A percentile compares a stretch with the other conserved stretches of the same genome.
These are phyloP conservation scores for Liasis olivaceus DNA, from an alignment of 2,797 vertebrate species.

Conservation along the genomic window DNA sequence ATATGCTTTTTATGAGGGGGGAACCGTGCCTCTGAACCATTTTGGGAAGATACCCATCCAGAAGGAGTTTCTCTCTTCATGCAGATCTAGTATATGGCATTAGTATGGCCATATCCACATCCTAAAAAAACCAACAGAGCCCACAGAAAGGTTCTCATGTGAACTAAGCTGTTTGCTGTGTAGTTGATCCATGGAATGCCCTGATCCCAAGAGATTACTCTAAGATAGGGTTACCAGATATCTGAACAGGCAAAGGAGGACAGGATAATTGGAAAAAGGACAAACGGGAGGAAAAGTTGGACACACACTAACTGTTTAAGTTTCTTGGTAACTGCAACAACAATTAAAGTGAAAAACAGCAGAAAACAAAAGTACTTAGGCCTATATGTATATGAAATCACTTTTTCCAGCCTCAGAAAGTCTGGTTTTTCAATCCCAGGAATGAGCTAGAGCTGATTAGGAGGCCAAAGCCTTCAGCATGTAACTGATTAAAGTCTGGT, in stretches of 20 bases:
- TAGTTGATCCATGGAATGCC: not conserved
- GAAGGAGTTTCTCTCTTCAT: no score
- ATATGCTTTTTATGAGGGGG: no score
- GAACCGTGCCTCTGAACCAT: no score
- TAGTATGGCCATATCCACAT: not conserved
- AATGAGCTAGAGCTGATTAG: not conserved
- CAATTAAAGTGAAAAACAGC: not conserved
- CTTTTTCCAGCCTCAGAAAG: not conserved
- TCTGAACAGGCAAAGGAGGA: not conserved
- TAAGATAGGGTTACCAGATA: not conserved
- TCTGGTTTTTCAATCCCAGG: not conserved
- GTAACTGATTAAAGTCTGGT: not conserved
- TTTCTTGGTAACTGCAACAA: not conserved
- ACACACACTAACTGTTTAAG: not conserved
- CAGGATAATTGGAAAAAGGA: not conserved
- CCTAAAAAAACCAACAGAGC: not conserved
- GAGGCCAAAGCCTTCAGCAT: not conserved
- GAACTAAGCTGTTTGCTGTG: not conserved
- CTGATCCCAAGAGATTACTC: not conserved
- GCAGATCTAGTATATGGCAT: not conserved
- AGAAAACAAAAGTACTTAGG: not conserved
- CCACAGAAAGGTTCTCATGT: not conserved
- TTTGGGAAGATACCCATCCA: no score
- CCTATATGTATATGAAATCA: not conserved
- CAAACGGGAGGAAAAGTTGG: not conserved